Base-by-base conservation (phyloP, 2,888 invertebrate species). In the Himalopsyche anomala region DNA sequence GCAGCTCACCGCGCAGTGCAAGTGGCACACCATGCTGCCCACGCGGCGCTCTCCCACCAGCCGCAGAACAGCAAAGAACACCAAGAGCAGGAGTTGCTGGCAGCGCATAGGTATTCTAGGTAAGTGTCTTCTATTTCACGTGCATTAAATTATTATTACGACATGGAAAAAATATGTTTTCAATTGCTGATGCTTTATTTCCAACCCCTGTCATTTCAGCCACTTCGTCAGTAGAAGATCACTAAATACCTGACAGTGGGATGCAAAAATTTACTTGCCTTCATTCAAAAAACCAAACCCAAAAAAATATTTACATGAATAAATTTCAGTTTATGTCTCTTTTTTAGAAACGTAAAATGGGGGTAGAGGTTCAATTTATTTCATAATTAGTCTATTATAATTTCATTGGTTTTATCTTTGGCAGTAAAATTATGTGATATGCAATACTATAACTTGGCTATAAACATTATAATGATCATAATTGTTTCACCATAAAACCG, bases 101-200 rank as follows among this genome's bases (percentile, higher is more conserved):
- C 81, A 40, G 84, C 83, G 82, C 96, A 95, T 93, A 95, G 97
- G 94, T 97, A 94, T 92, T 94, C 94, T 89, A 94, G 95, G 93
- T 94, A 90, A 91, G 90, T 51, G 38, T n/a, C 5, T 28, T 19
- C 19, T 2, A 51, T 51, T 51, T 19, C 12, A 12, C 55, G 36
- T 4, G 2, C 81, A 17, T 9, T n/a, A 11, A 0, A 40, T 81
- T 40, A 40, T 15, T 38, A 80, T 17, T 11, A 6, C 6, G 11
- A 36, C 54, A 19, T 83, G 45, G 6, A 45, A 45, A 45, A 45
- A 45, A 11, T 0, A 9, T 9, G 9, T 45, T 45, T 9, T 9
- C 8, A 9, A 2, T 9, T 9, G 45, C 4, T 45, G 45, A 9
- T 45, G 11, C 9, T 45, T 45, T 45, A 11, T 9, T 45, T 9